Conservation (phyloP, 2,888 invertebrate species). For the Sarcophaga subvicina region DNA sequence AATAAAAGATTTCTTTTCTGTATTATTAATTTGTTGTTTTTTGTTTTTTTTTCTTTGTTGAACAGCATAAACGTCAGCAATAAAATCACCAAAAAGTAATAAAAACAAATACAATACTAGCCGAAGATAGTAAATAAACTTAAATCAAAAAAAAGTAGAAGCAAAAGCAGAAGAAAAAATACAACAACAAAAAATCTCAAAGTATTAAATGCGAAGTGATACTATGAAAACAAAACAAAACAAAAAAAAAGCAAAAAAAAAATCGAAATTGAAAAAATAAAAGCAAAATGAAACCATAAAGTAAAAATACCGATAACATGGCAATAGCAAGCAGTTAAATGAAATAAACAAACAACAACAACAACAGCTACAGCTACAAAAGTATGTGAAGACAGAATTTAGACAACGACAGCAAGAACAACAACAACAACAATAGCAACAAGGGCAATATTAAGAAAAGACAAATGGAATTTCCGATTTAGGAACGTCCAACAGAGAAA, state of each 20-base stretch:
- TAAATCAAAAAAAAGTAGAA: neutral
- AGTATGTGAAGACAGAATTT: slow-evolving; percentile 30
- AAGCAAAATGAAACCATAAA: slow-evolving; percentile 2
- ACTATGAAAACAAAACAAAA: neutral
- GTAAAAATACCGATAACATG: neutral
- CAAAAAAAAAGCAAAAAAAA: neutral
- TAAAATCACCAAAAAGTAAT: neutral
- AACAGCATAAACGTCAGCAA: neutral
- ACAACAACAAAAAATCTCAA: neutral
- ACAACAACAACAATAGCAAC: slow-evolving; percentile 23
- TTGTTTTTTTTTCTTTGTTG: no score
- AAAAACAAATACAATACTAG: neutral
- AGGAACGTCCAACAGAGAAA: slow-evolving; percentile 33
- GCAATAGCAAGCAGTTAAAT: neutral
- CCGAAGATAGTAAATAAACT: neutral
- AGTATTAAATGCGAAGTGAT: neutral
- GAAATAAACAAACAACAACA: neutral
- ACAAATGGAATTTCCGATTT: slow-evolving; percentile 67
- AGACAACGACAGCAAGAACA: slow-evolving; percentile 14
- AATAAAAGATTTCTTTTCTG: neutral
- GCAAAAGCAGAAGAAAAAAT: neutral
- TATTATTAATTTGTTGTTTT: no score
- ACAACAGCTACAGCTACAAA: neutral
- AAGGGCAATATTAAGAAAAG: slow-evolving; percentile 22
- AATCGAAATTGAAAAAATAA: neutral